These are phyloP conservation scores for Ypsolopha scabrella DNA, from an alignment of 2,888 invertebrate species.

Conservation along the genomic window DNA sequence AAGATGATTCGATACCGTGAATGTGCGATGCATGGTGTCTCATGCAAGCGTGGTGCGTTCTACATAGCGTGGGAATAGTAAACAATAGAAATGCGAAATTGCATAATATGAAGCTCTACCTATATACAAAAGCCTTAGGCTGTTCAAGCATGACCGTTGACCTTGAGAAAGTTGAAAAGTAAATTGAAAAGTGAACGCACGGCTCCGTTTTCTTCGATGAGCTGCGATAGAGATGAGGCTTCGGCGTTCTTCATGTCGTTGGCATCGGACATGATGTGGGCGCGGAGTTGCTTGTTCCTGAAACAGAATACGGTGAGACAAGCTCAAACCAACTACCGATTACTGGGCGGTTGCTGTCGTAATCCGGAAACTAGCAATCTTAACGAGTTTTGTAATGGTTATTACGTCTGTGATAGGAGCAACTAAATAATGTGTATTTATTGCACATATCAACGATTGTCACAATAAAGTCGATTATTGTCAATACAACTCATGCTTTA, in stretches of 20 bases:
- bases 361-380: neutral
- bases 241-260: conserved; percentile 70
- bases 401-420: neutral
- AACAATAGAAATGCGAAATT: conserved; percentile 7
- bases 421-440: no score
- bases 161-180: conserved; percentile 10
- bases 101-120: neutral
- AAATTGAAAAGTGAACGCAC: conserved; percentile 27
- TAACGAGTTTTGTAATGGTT: neutral
- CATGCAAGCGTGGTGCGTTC: conserved; percentile 20
- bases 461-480: no score
- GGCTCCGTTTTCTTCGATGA: conserved; percentile 65
- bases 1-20: neutral
- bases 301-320: conserved; percentile 2
- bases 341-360: neutral
- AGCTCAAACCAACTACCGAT: neutral
- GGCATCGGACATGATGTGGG: conserved; percentile 79
- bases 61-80: conserved; percentile 10
- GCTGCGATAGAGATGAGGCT: conserved; percentile 59
- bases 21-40: conserved; percentile 19
- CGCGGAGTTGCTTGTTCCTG: conserved; percentile 81
- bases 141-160: conserved; percentile 29
- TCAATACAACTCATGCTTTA: no score
- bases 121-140: conserved; percentile 20
- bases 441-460: no score